These are phyloP conservation scores for Pseudomyrmex dendroicus DNA, from an alignment of 1,140 invertebrate genomes.

Conservation along the genomic window DNA sequence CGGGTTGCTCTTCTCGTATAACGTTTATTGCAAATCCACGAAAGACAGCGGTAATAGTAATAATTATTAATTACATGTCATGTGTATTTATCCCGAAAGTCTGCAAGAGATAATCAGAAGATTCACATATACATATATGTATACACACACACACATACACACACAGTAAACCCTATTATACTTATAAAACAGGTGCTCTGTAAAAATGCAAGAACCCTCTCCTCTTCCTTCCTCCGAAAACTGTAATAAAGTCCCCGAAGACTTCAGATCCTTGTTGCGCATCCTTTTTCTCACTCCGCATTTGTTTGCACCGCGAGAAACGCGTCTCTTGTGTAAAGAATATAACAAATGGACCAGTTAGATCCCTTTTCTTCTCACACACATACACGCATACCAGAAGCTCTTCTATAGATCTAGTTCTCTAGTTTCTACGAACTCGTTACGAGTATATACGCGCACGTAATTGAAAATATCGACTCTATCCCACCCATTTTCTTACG, in stretches of 20 bases:
- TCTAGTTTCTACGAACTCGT: conserved; percentile 70
- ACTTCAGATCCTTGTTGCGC: conserved; percentile 4
- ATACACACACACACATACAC: too few relatives aligned
- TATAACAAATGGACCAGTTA: conserved; percentile 31
- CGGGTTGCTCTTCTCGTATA: conserved; percentile 14
- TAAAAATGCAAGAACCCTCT: background rate
- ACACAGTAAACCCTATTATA: conserved; percentile 15
- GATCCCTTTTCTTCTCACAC: background rate
- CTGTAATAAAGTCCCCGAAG: conserved; percentile 17
- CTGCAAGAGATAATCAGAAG: background rate
- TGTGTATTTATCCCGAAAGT: conserved; percentile 12
- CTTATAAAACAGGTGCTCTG: conserved; percentile 55
- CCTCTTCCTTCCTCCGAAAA: background rate
- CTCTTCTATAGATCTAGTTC: conserved; percentile 61
- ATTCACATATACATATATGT: background rate
- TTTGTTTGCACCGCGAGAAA: conserved; percentile 61
- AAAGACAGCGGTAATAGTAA: conserved; percentile 35
- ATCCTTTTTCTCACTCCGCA: conserved; percentile 21
- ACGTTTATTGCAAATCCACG: conserved; percentile 29
- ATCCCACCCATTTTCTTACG: background rate
- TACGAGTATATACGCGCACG: conserved; percentile 61
- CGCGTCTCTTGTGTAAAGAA: background rate
- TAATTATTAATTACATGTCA: conserved; percentile 5
- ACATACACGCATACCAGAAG: conserved; percentile 41
- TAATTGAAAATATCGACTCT: conserved; percentile 58